Conservation (phyloP, 2,888 invertebrate genomes). For the Drosophila mulleri region DNA sequence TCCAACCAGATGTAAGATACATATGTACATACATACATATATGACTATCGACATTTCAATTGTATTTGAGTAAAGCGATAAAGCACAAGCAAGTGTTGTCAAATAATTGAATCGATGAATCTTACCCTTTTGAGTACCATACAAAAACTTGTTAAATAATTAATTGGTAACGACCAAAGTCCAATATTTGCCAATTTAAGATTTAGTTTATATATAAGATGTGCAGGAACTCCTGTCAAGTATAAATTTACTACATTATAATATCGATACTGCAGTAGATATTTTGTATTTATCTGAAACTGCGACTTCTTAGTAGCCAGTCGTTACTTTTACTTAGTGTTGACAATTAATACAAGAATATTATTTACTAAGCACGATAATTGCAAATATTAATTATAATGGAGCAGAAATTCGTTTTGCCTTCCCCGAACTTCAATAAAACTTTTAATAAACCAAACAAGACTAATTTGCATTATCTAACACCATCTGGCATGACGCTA, state of each 20-base stretch:
- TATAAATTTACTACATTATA: not conserved
- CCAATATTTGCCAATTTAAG: not conserved
- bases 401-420: conserved; percentile 78
- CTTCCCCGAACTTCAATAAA: conserved; percentile 80
- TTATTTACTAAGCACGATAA: conserved; percentile 28
- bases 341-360: not conserved
- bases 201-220: not conserved
- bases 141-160: no score
- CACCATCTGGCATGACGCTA: conserved; percentile 83
- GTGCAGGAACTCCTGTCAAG: not conserved
- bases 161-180: not conserved
- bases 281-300: not conserved
- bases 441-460: conserved; percentile 34
- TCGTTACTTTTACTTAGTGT: not conserved
- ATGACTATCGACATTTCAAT: not conserved
- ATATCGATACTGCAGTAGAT: no score
- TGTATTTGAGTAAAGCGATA: not conserved
- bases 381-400: conserved; percentile 46
- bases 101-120: not conserved
- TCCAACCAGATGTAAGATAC: conserved; percentile 26
- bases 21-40: no score
- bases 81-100: not conserved
- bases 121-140: not conserved
- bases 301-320: not conserved
- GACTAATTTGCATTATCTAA: conserved; percentile 69